Evolutionary conservation across 2,113 vertebrate species (phyloP), one percentile per base, ranked within the genome.

Genomic region (Takifugu flavidus): DNA sequence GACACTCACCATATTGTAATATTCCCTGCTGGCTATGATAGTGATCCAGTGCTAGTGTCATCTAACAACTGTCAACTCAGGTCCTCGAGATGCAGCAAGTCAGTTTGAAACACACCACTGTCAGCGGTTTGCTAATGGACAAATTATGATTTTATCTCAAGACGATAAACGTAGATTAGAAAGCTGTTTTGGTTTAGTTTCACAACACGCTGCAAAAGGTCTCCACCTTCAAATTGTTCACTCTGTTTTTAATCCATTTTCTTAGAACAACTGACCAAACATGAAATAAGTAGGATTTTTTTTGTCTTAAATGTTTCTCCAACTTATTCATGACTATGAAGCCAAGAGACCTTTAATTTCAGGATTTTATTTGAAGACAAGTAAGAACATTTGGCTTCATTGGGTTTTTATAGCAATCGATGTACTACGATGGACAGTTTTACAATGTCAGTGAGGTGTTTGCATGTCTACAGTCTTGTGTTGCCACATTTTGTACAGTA

Each of bases 401-500:
- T 60, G 57, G 43, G 61, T 74, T 11, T 29, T 26, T 3, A 55
- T 54, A 15, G 52, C 20, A 43, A 31, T 66, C 12, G 49, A 34
- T 51, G 46, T 67, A 44, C 54, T 65, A 49, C 70, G 72, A 74
- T 68, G 55, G 74, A 60, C 50, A 54, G 26, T 62, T 81, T 69
- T 71, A 45, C 80, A 76, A 76, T 62, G 68, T 77, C 62, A 61
- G 77, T 86, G 69, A 80, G 82, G 79, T 80, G 70, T 82, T 84
- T 90, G 85, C 87, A 87, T 90, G 85, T 85, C 81, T 78, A 84
- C 86, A 84, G 82, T 92, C 91, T 92, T 91, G 91, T 92, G 84
- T 89, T 88, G 91, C 85, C 84, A 81, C 92, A 94, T 94, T 95
- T 94, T 97, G 91, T 94, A 91, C 79, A 88, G 91, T 92, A 86